A percentile compares a stretch with the other conserved stretches of the same genome.
phyloP scores from a whole-genome alignment of 2,797 vertebrate genomes.

The Eulemur albifrons region DNA sequence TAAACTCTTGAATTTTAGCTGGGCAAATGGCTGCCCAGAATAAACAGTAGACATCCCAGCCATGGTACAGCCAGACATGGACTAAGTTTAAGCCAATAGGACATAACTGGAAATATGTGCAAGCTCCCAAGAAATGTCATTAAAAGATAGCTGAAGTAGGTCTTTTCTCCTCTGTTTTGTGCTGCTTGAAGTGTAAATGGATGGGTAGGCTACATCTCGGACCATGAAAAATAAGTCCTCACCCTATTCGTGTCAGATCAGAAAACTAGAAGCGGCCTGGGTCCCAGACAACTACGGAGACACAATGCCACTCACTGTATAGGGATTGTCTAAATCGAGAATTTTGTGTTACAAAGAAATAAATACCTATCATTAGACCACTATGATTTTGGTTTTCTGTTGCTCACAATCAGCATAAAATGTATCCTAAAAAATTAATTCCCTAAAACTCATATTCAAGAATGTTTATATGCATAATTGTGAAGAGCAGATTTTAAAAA shows the following conservation, averaged over 20 bases:
- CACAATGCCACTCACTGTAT: background rate
- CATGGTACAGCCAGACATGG: background rate
- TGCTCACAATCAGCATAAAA: background rate
- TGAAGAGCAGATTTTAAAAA: background rate
- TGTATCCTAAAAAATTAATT: background rate
- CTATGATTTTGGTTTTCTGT: background rate
- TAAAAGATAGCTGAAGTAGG: background rate
- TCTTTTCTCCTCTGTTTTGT: background rate
- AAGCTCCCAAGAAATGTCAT: background rate
- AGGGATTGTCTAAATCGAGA: background rate
- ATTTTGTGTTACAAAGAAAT: background rate
- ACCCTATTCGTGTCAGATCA: background rate
- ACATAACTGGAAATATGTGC: background rate
- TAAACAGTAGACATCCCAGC: background rate
- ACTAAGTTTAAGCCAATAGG: background rate
- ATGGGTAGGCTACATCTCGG: background rate
- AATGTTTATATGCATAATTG: background rate
- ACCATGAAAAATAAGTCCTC: background rate
- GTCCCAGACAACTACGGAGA: background rate
- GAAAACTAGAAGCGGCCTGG: background rate
- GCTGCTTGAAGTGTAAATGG: background rate
- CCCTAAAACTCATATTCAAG: background rate
- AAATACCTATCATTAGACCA: background rate
- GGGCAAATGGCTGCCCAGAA: background rate
- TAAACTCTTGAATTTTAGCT: background rate